phyloP scores from a whole-genome alignment of 2,797 vertebrate species.

The Acanthornis magna region DNA sequence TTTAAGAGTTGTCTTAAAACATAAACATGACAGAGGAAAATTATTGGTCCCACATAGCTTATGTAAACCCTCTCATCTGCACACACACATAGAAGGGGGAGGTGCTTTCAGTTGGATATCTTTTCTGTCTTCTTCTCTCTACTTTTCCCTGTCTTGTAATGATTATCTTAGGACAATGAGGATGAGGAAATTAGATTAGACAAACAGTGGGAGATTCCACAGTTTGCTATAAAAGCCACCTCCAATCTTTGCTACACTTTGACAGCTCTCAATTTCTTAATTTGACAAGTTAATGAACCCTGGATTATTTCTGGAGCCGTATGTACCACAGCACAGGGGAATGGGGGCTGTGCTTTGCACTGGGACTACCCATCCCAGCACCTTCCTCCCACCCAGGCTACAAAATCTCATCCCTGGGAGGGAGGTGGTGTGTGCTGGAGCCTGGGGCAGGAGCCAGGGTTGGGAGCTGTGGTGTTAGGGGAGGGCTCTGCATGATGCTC shows the following conservation, averaged over 20 bases:
- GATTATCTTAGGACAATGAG: slow-evolving; percentile 44
- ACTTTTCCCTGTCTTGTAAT: slow-evolving; percentile 32
- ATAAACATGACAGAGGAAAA: slow-evolving; percentile 6
- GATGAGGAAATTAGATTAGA: slow-evolving; percentile 48
- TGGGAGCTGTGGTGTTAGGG: not conserved
- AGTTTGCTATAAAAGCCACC: slow-evolving; percentile 24
- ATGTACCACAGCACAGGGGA: rapidly evolving
- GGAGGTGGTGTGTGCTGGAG: not conserved
- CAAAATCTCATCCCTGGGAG: not conserved
- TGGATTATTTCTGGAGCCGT: not conserved
- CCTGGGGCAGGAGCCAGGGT: rapidly evolving
- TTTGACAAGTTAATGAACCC: slow-evolving; percentile 44
- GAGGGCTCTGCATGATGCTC: not conserved
- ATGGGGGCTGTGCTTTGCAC: not conserved
- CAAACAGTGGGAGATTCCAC: slow-evolving; percentile 35
- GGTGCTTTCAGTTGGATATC: slow-evolving; percentile 35
- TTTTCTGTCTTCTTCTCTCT: slow-evolving; percentile 27
- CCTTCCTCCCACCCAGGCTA: not conserved
- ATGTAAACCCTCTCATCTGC: slow-evolving; percentile 13
- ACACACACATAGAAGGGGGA: not conserved
- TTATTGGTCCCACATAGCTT: slow-evolving; percentile 47
- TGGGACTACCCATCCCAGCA: not conserved
- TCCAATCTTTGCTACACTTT: slow-evolving; percentile 15
- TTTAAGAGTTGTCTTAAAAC: not conserved
- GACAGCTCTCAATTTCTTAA: slow-evolving; percentile 43